Percentiles rank a stretch among this genome's conserved stretches.
phyloP scores from a whole-genome alignment of 1,140 invertebrate genomes.

The Brachionus manjavacas region DNA sequence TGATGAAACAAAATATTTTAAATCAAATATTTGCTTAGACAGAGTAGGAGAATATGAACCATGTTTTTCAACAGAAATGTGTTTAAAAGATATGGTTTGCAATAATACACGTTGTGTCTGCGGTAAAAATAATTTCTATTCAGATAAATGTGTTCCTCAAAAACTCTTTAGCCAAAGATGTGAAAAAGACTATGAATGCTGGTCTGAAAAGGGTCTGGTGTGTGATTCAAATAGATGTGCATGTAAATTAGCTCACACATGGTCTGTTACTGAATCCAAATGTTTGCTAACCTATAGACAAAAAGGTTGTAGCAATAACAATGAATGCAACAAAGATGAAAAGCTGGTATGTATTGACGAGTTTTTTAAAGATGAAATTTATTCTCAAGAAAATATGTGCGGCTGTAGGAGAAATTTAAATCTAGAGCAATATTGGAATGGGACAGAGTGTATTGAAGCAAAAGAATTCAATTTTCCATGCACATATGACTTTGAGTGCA shows the following conservation, averaged over 20 bases:
- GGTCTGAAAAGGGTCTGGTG: not conserved
- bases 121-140: not conserved
- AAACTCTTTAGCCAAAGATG: not conserved
- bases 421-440: slow-evolving; percentile 4
- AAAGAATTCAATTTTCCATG: not conserved
- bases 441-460: not conserved
- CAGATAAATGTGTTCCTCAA: not conserved
- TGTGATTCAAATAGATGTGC: not conserved
- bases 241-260: not conserved
- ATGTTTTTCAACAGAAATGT: not conserved
- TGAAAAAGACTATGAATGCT: not conserved
- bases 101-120: not conserved
- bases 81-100: not conserved
- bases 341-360: not conserved
- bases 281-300: not conserved
- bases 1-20: not conserved
- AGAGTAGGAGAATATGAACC: not conserved
- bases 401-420: not conserved
- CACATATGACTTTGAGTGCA: not conserved
- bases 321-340: not conserved
- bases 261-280: not conserved
- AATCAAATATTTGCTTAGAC: not conserved
- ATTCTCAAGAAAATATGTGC: not conserved
- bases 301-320: not conserved
- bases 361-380: not conserved